Evolutionary conservation across 2,888 invertebrate genomes (phyloP).

Genomic region (Andrena praecox): DNA sequence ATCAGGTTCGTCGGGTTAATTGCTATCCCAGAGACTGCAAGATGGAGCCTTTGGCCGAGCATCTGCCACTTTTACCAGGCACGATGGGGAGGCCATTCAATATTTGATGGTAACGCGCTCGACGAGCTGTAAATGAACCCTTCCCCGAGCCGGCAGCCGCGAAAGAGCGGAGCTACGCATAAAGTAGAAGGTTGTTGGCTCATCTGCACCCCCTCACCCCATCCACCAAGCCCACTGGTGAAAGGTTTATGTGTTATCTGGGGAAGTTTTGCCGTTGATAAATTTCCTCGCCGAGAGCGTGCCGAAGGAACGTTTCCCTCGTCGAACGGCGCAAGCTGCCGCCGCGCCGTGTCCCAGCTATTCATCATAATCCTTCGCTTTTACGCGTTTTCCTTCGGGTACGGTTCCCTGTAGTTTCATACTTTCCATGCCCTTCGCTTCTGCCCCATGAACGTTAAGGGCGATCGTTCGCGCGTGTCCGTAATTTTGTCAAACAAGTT

Average conservation of each 20-base stretch:
- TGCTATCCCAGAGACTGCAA: slow-evolving; percentile 23
- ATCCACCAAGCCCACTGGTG: not conserved
- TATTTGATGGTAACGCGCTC: slow-evolving; percentile 66
- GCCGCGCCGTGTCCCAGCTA: slow-evolving; percentile 29
- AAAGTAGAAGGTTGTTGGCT: slow-evolving; percentile 39
- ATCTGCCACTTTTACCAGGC: slow-evolving; percentile 29
- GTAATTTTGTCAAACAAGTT: not conserved
- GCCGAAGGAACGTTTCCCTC: slow-evolving; percentile 13
- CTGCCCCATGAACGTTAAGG: not conserved
- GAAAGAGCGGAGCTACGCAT: slow-evolving; percentile 44
- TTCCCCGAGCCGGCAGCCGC: slow-evolving; percentile 1
- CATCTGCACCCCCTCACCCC: not conserved
- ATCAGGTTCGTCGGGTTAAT: slow-evolving; percentile 43
- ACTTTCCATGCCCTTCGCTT: slow-evolving; percentile 3
- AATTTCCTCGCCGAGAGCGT: slow-evolving; percentile 27
- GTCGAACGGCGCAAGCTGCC: slow-evolving; percentile 37
- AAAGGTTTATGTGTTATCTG: slow-evolving; percentile 54
- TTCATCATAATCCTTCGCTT: slow-evolving; percentile 54
- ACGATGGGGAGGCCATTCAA: slow-evolving; percentile 61
- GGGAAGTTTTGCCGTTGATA: slow-evolving; percentile 45
- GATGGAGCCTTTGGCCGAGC: slow-evolving; percentile 20
- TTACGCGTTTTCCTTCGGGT: slow-evolving; percentile 32
- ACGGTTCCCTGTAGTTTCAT: slow-evolving; percentile 12
- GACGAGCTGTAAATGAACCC: slow-evolving; percentile 50
- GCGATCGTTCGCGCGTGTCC: not conserved